Base-by-base conservation (phyloP, 2,797 vertebrate species). In the Malurus splendens region DNA sequence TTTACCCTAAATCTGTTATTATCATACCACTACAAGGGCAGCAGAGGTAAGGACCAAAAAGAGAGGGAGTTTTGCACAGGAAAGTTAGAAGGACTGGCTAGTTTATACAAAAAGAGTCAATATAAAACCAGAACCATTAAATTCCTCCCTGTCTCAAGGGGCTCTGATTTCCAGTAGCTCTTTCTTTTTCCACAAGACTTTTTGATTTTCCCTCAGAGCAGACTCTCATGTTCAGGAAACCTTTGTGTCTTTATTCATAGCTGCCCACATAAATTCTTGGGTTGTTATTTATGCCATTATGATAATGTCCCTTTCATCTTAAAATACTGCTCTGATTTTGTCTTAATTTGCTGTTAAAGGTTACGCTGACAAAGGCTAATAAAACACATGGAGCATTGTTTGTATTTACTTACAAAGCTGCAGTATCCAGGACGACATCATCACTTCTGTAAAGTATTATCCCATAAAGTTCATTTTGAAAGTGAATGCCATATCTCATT, bases 391-490 rank as follows among this genome's bases (percentile, higher is more conserved):
- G 57, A 80, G 22, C 41, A 33, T 68, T 91, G 87, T 92, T 89
- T 87, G 57, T 85, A 85, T 90, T 90, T 93, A 55, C 67, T 87
- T 81, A 22, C 10, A 79, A 74, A 78, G 32, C 70, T 85, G 47
- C 59, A 77, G 47, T 74, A 65, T 80, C 65, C 57, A 67, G 75
- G 41, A 68, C 2, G 0, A 62, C 68, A 65, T 62, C 64, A 65
- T 66, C 52, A 14, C 55, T 91, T 90, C 52, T 72, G 16, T 66
- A 41, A 92, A 91, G 79, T 82, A 87, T 85, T 80, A 75, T 61
- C 47, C n/a, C 25, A 9, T 66, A 90, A 89, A 90, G 82, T 93
- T 78, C 30, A 56, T 90, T 89, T 65, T 91, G 74, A 89, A 92
- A 93, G 56, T 68, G 84, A 92, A 72, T 59, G 62, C 45, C 57